Evolutionary conservation across 2,888 invertebrate genomes (phyloP).

Genomic region (Clusia tigrina): DNA sequence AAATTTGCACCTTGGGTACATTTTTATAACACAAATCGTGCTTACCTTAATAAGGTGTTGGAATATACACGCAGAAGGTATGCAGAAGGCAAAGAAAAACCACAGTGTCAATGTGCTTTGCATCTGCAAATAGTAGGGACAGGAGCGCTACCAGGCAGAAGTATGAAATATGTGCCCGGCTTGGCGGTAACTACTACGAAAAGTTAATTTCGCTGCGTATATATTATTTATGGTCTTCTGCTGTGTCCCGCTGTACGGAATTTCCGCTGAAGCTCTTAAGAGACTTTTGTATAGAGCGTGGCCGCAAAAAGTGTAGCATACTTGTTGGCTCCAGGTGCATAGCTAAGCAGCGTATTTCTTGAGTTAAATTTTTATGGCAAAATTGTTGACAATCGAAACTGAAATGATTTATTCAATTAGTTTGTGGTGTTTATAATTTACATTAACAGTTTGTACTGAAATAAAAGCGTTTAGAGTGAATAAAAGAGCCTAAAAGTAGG

Average conservation of each 20-base stretch:
- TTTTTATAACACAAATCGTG: constrained; percentile 1
- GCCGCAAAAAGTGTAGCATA: not conserved
- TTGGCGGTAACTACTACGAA: constrained; percentile 30
- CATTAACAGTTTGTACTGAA: not conserved
- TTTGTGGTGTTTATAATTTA: constrained; percentile 2
- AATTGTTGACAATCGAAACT: too few relatives aligned
- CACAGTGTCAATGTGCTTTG: constrained; percentile 52
- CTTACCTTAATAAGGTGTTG: not conserved
- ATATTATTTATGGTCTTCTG: constrained; percentile 54
- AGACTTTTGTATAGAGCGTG: not conserved
- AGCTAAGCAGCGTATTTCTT: not conserved
- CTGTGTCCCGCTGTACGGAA: constrained; percentile 33
- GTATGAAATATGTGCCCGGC: not conserved
- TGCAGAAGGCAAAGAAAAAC: constrained; percentile 18
- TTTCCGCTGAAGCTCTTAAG: not conserved
- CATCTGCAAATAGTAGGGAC: constrained; percentile 52
- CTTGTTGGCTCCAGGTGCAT: not conserved
- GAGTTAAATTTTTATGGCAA: not conserved
- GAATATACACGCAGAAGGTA: not conserved
- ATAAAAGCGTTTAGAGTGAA: not conserved
- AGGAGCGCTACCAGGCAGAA: not conserved
- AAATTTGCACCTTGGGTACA: not conserved
- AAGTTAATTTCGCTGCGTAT: constrained; percentile 51
- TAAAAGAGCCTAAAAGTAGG: not conserved
- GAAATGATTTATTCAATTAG: constrained; percentile 6